These are phyloP conservation scores for Stenchaetothrips biformis DNA, from an alignment of 2,888 invertebrate species.

Conservation along the genomic window DNA sequence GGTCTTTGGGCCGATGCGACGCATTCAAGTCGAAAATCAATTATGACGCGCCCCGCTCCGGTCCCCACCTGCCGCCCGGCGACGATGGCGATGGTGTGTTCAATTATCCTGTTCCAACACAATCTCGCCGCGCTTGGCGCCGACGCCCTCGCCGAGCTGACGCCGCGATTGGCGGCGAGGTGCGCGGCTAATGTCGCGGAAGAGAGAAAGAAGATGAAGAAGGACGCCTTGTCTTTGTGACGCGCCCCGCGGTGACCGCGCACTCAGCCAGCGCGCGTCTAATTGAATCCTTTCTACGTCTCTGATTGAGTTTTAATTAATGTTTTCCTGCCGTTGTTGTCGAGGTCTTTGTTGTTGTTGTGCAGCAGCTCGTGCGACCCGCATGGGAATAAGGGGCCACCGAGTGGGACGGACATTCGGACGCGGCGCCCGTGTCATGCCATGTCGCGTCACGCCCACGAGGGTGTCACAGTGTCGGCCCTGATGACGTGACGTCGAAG, in stretches of 20 bases:
- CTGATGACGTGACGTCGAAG: too few relatives aligned
- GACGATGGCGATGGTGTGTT: background rate
- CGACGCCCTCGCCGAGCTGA: background rate
- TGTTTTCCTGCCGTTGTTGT: background rate
- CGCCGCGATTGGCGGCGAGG: background rate
- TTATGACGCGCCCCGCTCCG: background rate
- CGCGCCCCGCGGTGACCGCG: too few relatives aligned
- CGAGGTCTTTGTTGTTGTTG: background rate
- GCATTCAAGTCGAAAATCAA: constrained; percentile 25
- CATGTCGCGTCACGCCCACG: too few relatives aligned
- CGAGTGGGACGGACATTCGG: background rate
- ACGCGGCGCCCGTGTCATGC: background rate
- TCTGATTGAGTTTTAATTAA: constrained; percentile 22
- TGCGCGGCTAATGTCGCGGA: background rate
- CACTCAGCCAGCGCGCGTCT: background rate
- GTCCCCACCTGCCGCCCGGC: too few relatives aligned
- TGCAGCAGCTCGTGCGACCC: background rate
- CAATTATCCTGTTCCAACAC: background rate
- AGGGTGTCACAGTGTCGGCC: too few relatives aligned
- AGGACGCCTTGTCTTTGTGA: background rate
- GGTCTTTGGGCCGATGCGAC: background rate
- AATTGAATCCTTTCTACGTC: background rate
- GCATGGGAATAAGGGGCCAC: background rate
- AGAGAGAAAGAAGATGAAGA: background rate
- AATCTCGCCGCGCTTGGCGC: background rate